These are phyloP conservation scores for Sarcophilus harrisii DNA, from an alignment of 2,797 vertebrate species.

Conservation along the genomic window DNA sequence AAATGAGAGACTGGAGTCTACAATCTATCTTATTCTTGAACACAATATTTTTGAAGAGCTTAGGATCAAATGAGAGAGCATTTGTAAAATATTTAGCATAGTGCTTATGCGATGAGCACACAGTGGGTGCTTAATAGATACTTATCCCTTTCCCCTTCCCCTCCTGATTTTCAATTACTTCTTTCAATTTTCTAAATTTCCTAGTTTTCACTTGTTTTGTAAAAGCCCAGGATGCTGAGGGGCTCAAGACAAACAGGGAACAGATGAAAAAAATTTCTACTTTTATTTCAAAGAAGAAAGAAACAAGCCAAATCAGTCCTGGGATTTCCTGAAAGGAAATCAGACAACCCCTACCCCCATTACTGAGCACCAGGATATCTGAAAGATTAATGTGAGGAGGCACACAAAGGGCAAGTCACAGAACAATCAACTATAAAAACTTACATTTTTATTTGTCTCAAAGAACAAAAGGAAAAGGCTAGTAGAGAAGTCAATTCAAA, in stretches of 20 bases:
- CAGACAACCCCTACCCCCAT: neutral
- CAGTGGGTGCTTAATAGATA: neutral
- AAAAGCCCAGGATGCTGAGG: neutral
- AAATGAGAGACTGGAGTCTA: neutral
- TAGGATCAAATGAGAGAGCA: neutral
- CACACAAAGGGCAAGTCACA: slow-evolving; percentile 19
- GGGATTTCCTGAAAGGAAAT: slow-evolving; percentile 9
- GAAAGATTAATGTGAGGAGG: slow-evolving; percentile 36
- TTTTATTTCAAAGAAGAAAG: slow-evolving; percentile 9
- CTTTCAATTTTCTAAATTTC: neutral
- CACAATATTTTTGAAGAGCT: neutral
- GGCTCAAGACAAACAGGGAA: neutral
- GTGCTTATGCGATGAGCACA: too few species aligned
- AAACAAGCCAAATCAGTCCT: neutral
- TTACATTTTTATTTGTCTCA: slow-evolving; percentile 30
- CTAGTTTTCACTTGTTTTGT: neutral
- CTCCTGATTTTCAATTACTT: neutral
- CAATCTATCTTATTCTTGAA: neutral
- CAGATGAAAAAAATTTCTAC: slow-evolving; percentile 9
- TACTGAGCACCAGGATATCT: slow-evolving; percentile 33
- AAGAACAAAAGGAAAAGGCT: neutral
- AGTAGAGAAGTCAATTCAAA: neutral
- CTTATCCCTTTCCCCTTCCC: neutral
- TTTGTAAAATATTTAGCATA: too few species aligned
- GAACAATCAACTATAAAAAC: slow-evolving; percentile 23